These are phyloP conservation scores for Berghia stephanieae DNA, from an alignment of 1,140 invertebrate species.

Conservation along the genomic window DNA sequence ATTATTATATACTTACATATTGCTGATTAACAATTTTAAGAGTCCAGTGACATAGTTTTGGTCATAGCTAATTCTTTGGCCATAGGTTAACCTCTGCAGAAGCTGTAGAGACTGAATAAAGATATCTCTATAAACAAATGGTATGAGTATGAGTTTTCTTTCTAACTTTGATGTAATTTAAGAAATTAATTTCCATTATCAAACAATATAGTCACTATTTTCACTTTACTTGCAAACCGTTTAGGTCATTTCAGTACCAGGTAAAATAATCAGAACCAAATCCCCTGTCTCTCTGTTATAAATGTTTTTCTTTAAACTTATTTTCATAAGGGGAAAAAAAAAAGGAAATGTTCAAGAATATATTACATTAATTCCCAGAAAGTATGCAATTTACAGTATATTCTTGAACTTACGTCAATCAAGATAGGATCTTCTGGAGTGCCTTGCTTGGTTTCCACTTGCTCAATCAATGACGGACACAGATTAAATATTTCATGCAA, in stretches of 20 bases:
- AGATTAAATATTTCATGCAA: slow-evolving; percentile 54
- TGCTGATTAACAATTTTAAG: slow-evolving; percentile 50
- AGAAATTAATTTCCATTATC: neutral
- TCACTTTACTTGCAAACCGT: no score
- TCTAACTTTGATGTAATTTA: neutral
- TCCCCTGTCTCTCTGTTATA: no score
- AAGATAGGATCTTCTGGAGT: slow-evolving; percentile 43
- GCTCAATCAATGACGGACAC: slow-evolving; percentile 44
- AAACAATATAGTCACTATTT: neutral
- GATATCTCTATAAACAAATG: neutral
- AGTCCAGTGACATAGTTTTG: slow-evolving; percentile 56
- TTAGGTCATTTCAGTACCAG: no score
- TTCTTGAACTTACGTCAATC: slow-evolving; percentile 38
- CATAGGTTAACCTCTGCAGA: slow-evolving; percentile 59
- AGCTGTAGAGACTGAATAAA: slow-evolving; percentile 51
- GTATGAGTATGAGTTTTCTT: neutral
- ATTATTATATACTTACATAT: slow-evolving; percentile 57
- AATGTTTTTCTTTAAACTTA: neutral
- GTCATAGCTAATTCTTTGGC: slow-evolving; percentile 52
- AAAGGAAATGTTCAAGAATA: neutral
- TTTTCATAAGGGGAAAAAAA: neutral
- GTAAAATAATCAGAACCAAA: no score
- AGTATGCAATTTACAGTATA: neutral
- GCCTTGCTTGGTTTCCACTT: slow-evolving; percentile 40
- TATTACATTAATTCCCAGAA: neutral